phyloP scores from a whole-genome alignment of 2,113 vertebrate genomes.

The Odocoileus virginianus region DNA sequence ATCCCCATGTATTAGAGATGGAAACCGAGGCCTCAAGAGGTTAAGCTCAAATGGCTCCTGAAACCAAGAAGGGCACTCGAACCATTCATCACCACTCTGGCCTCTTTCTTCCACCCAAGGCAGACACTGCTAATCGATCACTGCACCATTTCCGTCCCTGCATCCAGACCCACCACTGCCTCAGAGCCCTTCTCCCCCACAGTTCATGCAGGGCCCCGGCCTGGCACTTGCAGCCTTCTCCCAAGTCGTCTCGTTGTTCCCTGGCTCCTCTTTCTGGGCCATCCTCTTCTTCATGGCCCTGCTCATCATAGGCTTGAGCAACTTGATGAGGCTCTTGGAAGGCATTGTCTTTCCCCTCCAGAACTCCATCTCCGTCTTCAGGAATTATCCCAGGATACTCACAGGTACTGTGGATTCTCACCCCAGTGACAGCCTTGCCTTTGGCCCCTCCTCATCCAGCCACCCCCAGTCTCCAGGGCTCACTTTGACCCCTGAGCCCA shows the following conservation, averaged over 20 bases:
- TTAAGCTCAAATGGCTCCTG: background rate
- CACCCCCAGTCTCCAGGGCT: background rate
- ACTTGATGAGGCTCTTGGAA: conserved; percentile 87
- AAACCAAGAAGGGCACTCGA: background rate
- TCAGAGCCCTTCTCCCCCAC: background rate
- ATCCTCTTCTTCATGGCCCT: conserved; percentile 88
- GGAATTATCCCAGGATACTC: background rate
- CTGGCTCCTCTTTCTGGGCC: conserved; percentile 87
- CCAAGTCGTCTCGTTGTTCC: conserved; percentile 83
- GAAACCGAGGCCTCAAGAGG: background rate
- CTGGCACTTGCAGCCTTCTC: conserved; percentile 88
- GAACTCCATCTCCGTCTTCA: conserved; percentile 78
- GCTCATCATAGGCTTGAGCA: conserved; percentile 85
- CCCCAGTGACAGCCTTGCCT: background rate
- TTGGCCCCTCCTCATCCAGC: background rate
- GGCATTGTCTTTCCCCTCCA: conserved; percentile 84
- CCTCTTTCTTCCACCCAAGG: background rate
- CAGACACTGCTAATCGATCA: background rate
- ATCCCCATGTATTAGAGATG: background rate
- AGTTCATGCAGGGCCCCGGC: conserved; percentile 88
- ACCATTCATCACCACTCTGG: fast-evolving
- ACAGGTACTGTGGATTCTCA: background rate
- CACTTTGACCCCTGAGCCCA: background rate
- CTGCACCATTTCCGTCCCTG: background rate
- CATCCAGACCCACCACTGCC: background rate